These are phyloP conservation scores for Pyrochroa serraticornis DNA, from an alignment of 2,888 invertebrate genomes.

Conservation along the genomic window DNA sequence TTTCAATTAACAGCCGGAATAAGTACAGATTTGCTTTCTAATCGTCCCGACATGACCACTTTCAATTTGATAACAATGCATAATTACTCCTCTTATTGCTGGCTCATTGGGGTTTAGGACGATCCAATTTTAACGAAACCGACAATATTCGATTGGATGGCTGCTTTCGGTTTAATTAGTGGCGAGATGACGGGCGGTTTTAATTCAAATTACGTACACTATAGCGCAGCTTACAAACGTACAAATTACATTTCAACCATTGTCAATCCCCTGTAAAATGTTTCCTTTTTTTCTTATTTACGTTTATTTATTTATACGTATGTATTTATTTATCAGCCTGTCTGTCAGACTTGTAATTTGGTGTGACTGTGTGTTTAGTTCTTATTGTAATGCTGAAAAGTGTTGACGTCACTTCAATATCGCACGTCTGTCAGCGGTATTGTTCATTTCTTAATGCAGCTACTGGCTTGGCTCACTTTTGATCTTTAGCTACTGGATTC, in stretches of 20 bases:
- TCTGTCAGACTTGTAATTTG: constrained; percentile 37
- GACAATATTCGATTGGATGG: constrained; percentile 26
- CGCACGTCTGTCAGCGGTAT: constrained; percentile 38
- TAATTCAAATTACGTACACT: constrained; percentile 48
- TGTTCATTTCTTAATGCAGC: constrained; percentile 42
- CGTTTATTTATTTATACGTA: constrained; percentile 39
- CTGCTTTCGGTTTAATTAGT: constrained; percentile 51
- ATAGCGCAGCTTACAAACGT: constrained; percentile 46
- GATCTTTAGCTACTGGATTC: constrained; percentile 32
- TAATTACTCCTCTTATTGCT: constrained; percentile 29
- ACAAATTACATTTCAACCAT: constrained; percentile 50
- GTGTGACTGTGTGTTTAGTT: constrained; percentile 37
- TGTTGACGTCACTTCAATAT: constrained; percentile 44
- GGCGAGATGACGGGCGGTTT: constrained; percentile 51
- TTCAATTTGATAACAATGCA: constrained; percentile 32
- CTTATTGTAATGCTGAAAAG: constrained; percentile 32
- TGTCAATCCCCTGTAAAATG: constrained; percentile 33
- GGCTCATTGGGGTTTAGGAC: constrained; percentile 11
- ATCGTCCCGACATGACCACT: constrained; percentile 22
- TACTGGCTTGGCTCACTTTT: constrained; percentile 36
- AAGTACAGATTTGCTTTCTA: constrained; percentile 27
- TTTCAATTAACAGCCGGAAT: constrained; percentile 15
- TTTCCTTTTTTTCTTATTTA: constrained; percentile 32
- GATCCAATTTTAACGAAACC: constrained; percentile 1
- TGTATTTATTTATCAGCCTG: constrained; percentile 36